Percentiles rank a stretch among this genome's conserved stretches.
phyloP scores from a whole-genome alignment of 2,113 vertebrate genomes.

The Onychostoma macrolepis region DNA sequence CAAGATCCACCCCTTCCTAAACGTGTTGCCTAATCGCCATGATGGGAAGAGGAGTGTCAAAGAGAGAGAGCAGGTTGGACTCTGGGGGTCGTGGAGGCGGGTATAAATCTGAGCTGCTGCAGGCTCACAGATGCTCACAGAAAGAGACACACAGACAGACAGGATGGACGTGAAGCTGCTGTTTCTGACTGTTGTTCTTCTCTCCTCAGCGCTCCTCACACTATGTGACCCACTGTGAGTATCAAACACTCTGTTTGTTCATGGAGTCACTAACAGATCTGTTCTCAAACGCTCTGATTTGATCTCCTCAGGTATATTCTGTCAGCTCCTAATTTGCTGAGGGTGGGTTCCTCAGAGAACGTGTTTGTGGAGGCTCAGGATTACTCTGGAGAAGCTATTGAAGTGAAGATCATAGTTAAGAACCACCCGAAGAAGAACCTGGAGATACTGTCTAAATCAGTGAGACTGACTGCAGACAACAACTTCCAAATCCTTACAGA shows the following conservation, averaged over 20 bases:
- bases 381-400: not conserved
- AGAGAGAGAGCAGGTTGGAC: not conserved
- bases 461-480: slow-evolving; percentile 49
- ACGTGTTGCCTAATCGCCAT: slow-evolving; percentile 30
- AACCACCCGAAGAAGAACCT: slow-evolving; percentile 65
- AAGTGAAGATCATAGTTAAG: slow-evolving; percentile 58
- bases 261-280: not conserved
- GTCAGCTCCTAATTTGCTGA: slow-evolving; percentile 74
- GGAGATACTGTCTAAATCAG: not conserved
- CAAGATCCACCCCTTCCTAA: not conserved
- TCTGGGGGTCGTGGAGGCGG: not conserved
- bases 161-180: slow-evolving; percentile 45
- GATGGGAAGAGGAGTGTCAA: slow-evolving; percentile 10
- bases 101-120: slow-evolving; percentile 34
- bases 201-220: slow-evolving; percentile 45
- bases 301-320: slow-evolving; percentile 64
- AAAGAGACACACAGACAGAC: not conserved
- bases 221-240: slow-evolving; percentile 57
- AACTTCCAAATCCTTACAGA: slow-evolving; percentile 58
- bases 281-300: not conserved
- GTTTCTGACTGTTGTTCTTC: slow-evolving; percentile 38
- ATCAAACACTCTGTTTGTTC: not conserved
- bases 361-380: slow-evolving; percentile 77
- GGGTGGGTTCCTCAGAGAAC: slow-evolving; percentile 71
- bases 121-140: not conserved